Conservation (phyloP, 2,797 vertebrate species). For the Semotilus atromaculatus region DNA sequence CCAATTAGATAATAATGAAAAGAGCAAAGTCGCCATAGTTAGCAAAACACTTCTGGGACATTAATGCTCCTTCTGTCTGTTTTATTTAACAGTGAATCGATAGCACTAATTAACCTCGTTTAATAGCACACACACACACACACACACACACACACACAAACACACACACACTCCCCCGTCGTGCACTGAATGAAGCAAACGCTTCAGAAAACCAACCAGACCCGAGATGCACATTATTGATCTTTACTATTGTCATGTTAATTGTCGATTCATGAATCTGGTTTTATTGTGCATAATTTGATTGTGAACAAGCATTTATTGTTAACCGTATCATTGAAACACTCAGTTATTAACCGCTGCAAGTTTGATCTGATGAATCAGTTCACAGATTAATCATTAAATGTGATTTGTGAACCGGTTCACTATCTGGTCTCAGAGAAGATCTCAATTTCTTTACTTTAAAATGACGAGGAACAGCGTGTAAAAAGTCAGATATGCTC, state of each 20-base stretch:
- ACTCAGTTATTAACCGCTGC: neutral
- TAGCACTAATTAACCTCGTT: conserved; percentile 21
- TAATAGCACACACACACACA: neutral
- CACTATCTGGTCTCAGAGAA: neutral
- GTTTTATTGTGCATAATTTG: neutral
- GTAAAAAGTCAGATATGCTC: neutral
- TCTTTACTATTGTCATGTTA: neutral
- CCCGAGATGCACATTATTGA: neutral
- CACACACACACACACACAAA: neutral
- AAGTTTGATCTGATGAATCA: too few species aligned
- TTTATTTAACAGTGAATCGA: conserved; percentile 33
- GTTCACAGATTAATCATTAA: neutral
- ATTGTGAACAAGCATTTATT: neutral
- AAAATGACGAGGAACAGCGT: neutral
- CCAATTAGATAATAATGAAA: conserved; percentile 71
- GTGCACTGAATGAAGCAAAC: neutral
- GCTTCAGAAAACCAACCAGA: neutral
- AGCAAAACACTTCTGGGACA: conserved; percentile 64
- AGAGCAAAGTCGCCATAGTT: conserved; percentile 64
- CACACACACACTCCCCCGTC: neutral
- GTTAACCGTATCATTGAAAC: neutral
- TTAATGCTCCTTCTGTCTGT: conserved; percentile 58
- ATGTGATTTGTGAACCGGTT: neutral
- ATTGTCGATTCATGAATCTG: neutral
- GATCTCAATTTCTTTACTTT: neutral